Base-by-base conservation (phyloP, 2,797 vertebrate species). In the Falco concolor region DNA sequence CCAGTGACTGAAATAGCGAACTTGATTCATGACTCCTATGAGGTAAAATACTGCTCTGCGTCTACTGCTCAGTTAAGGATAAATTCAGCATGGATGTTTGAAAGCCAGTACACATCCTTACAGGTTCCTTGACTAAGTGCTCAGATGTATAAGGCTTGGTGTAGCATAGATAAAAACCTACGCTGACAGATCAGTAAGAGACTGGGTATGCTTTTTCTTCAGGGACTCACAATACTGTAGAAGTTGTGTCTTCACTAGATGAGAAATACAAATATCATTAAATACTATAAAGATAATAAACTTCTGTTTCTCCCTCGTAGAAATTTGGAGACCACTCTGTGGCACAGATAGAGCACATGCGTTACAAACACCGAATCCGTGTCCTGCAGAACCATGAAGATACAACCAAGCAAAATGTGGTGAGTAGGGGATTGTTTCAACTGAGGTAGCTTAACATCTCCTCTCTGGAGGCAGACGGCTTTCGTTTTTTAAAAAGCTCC, bases 381-480 rank as follows among this genome's bases (percentile, higher is more conserved):
- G 99, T 99, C 27, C 98, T 99, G 40, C 99, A 99, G 96, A 97
- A 97, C 32, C 99, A 99, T 0, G 99, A 99, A 75, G 99, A 99
- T 85, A 99, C 98, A 57, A 98, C 98, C 83, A 99, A 99, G 97
- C 99, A 99, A 95, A 99, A 99, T 8, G 97, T 99, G 68, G 99
- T 99, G 96, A 98, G 99, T 87, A 61, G 60, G 49, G 12, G 15
- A 4, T 60, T 76, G 19, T 8, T 85, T 34, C 2, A 2, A 5
- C 34, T 38, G 59, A 57, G 32, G 47, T 12, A 40, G 28, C 18
- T 88, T 49, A 59, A 34, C 18, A 36, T 24, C 40, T 61, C 52
- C 36, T 64, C 63, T 67, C 61, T 40, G 36, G 38, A 45, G 42
- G n/a, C 34, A 73, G 28, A 2, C 0, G 0, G 24, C 19, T 67